Base-by-base conservation (phyloP, 2,797 vertebrate genomes). In the Anas capensis region DNA sequence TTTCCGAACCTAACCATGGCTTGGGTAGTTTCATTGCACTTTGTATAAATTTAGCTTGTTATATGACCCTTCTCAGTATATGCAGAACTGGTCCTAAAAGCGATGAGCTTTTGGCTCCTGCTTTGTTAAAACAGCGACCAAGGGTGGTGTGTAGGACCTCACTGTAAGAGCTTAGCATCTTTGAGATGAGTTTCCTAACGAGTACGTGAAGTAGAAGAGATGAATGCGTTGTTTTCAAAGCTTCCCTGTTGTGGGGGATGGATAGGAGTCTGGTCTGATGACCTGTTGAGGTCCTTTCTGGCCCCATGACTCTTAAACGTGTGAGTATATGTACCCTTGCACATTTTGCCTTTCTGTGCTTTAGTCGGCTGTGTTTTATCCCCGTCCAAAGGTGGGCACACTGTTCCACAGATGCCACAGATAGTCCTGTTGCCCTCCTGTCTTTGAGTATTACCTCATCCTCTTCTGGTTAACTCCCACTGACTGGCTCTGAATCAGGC, bases 361-460 rank as follows among this genome's bases (percentile, higher is more conserved):
- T 77, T 58, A 69, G 53, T 33, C 1, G 2, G 60, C 61, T 0
- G 0, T 75, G 6, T 4, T 62, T 73, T 42, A 65, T 44, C 44
- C n/a, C 33, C 31, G 17, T 44, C 70, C n/a, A 57, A 75, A 86
- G 76, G 58, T 94, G 81, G 44, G 49, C 73, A 65, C 1, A 9
- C 51, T 0, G 1, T 75, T 87, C 81, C 75, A 36, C 42, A 57
- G 48, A 82, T 94, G 91, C 88, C 73, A 14, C 34, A 78, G 77
- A 69, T 58, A 79, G 85, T 92, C 79, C 66, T 4, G 1, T 46
- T 94, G 87, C 92, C 76, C 81, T 66, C 65, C 48, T 60, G 75
- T 95, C 82, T 88, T 68, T 83, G 75, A 90, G 64, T n/a, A 78
- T 97, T 96, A 95, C 94, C 97, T 98, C 97, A 90, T 96, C 80